Conservation (phyloP, 1,140 invertebrate species). For the Megalonaias nervosa region DNA sequence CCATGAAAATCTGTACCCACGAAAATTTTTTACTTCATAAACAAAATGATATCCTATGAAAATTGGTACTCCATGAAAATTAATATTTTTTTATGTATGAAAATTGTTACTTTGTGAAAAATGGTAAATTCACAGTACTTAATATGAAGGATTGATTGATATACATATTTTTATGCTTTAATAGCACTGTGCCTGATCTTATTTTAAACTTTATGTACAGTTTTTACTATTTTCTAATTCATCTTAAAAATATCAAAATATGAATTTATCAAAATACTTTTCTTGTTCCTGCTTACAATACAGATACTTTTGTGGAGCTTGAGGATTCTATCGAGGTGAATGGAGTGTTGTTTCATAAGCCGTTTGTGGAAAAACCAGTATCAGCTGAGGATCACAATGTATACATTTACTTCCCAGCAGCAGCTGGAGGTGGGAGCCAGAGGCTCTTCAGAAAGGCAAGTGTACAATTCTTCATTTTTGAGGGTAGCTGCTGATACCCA, state of each 20-base stretch:
- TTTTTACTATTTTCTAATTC: not conserved
- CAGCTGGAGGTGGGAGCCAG: conserved; percentile 97
- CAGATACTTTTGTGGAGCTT: conserved; percentile 88
- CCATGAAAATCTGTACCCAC: too few relatives aligned
- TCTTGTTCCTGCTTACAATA: conserved; percentile 5
- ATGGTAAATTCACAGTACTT: too few relatives aligned
- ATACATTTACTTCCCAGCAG: conserved; percentile 99
- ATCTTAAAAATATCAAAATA: too few relatives aligned
- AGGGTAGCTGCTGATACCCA: too few relatives aligned
- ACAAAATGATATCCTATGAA: too few relatives aligned
- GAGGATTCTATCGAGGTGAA: conserved; percentile 99
- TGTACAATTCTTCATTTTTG: too few relatives aligned
- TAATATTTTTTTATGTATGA: too few relatives aligned
- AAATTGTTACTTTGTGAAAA: too few relatives aligned
- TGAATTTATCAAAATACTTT: not conserved
- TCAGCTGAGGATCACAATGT: conserved; percentile 99
- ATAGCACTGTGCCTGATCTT: not conserved
- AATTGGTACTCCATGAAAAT: too few relatives aligned
- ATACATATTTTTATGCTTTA: too few relatives aligned
- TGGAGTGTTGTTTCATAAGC: conserved; percentile 97
- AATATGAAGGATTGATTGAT: too few relatives aligned
- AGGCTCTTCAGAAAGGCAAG: conserved; percentile 94
- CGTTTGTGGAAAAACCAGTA: conserved; percentile 99
- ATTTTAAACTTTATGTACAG: not conserved
- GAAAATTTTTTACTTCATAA: too few relatives aligned